Evolutionary conservation across 2,797 vertebrate species (phyloP), one percentile per base, ranked within the genome.

Genomic region (Myotis planiceps): DNA sequence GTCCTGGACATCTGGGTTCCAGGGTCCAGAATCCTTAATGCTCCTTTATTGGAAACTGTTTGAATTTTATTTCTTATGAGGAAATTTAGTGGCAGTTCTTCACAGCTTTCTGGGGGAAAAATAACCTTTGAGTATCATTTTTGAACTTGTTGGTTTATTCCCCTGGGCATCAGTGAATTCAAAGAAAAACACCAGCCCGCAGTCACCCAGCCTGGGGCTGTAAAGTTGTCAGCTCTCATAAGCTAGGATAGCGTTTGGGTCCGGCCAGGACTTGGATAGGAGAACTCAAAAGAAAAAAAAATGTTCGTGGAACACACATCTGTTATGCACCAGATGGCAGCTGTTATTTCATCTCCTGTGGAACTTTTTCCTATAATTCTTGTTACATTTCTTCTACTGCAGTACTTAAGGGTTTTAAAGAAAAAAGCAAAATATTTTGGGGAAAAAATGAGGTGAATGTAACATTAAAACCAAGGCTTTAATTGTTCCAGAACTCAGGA

Each of bases 241-340:
- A 97, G 95, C 78, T 68, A 34, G 10, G 90, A 88, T 47, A 96
- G 85, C 49, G 75, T 94, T 98, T 95, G 95, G 96, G 85, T 95
- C 96, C 95, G 93, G 82, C 89, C 88, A 91, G 80, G 90, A 86
- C 92, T 92, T 96, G 93, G 96, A 92, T 72, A 95, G 90, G 85
- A 96, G 94, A 97, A 95, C 27, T 92, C 90, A 92, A 97, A 95
- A 95, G 88, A 49, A 84, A 94, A 66, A 85, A 91, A 87, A 97
- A 90, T 95, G 92, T 96, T 94, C 12, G 29, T 80, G 86, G 90
- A 97, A 81, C 95, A 96, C 97, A 98, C 97, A 98, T 98, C 97
- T 98, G 97, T 92, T 97, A 88, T 93, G 94, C 85, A 95, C 92
- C 97, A 97, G 97, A 97, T 97, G 96, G 97, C 86, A 91, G 95